Base-by-base conservation (phyloP, 2,888 invertebrate species). In the Sarcophaga caerulescens region DNA sequence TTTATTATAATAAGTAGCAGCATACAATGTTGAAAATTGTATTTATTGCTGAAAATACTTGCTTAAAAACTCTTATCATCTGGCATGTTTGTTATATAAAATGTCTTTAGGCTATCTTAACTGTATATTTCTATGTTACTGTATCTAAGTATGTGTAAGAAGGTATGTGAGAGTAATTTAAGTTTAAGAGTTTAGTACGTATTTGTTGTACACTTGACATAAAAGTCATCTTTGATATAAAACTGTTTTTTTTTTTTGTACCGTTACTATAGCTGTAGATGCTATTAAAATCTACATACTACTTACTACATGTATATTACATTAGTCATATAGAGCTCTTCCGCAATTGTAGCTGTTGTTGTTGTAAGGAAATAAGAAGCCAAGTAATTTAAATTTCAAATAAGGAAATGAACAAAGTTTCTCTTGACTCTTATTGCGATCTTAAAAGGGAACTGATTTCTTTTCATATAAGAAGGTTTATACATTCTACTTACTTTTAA, bases 121-220 rank as follows among this genome's bases (percentile, higher is more conserved):
- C 10, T 73, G 71, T 47, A 23, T 47, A 63, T 62, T 45, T 62
- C 52, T 25, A 70, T 78, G 69, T 63, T 70, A 44, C 12, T 79
- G 35, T 60, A 68, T 25, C 8, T 19, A 35, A 35, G 35, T 35
- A 35, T 35, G 35, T 35, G 8, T 8, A 35, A 35, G 35, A 35
- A 35, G 2, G 35, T 10, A 35, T 35, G 35, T 35, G 35, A 35
- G 1, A 35, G 35, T 35, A 35, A 35, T 35, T 35, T 35, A 8
- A 10, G 35, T 35, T 35, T 35, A 35, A 35, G 2, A 8, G 35
- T 35, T 35, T 8, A n/a, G 10, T 35, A 35, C 21, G 21, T 81
- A 62, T 80, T 65, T 80, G 59, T 74, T 63, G 17, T 76, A 57
- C 71, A 74, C 77, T 85, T 81, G 77, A 74, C 85, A 85, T 74